A percentile compares a stretch with the other conserved stretches of the same genome.
Evolutionary conservation across 2,113 vertebrate genomes (phyloP).

Genomic region (Atlantisia rogersi): DNA sequence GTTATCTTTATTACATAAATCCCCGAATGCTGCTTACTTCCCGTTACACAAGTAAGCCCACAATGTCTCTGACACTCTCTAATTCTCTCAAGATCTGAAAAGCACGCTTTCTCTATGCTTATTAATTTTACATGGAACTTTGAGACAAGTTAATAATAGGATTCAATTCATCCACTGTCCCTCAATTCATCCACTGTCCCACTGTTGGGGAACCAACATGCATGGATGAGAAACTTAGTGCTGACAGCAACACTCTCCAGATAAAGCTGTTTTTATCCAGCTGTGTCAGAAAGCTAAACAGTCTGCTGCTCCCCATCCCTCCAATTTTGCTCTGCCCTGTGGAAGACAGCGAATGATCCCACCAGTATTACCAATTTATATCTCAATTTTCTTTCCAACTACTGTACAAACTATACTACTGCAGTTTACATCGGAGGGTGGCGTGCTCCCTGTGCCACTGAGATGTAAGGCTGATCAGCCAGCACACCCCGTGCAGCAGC

Average conservation of each 20-base stretch:
- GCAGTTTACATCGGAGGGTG: neutral
- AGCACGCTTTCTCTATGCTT: neutral
- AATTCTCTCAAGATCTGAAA: slow-evolving; percentile 11
- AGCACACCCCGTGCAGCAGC: neutral
- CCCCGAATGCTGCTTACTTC: neutral
- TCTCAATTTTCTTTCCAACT: neutral
- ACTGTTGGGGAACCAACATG: neutral
- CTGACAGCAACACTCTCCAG: neutral
- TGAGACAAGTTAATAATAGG: neutral
- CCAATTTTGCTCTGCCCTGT: neutral
- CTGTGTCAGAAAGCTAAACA: neutral
- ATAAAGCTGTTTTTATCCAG: neutral
- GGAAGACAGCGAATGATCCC: neutral
- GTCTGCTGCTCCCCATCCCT: neutral
- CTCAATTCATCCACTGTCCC: neutral
- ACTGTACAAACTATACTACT: neutral
- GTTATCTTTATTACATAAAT: slow-evolving; percentile 15
- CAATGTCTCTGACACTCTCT: neutral
- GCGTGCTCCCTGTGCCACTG: neutral
- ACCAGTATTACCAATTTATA: neutral
- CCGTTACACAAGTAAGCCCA: neutral
- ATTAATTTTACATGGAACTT: slow-evolving; percentile 17
- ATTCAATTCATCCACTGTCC: neutral
- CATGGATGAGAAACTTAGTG: neutral
- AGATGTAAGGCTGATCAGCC: neutral